phyloP scores from a whole-genome alignment of 2,113 vertebrate genomes.

The Baryphthengus martii region DNA sequence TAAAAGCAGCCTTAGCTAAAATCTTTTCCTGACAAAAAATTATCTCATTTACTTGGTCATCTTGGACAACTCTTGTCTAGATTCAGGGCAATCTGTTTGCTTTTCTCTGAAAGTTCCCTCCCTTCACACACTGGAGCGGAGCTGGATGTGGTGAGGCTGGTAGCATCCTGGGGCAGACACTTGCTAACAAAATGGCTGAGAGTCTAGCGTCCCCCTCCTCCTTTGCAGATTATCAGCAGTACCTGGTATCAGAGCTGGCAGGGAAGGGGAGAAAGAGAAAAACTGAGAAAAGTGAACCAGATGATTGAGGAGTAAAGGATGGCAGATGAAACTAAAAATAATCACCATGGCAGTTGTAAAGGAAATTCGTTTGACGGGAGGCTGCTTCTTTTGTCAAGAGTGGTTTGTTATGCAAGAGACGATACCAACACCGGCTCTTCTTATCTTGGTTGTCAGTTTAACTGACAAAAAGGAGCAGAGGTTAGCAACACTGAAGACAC shows the following conservation, averaged over 20 bases:
- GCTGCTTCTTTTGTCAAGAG: constrained; percentile 67
- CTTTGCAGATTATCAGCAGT: background rate
- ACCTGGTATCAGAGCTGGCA: background rate
- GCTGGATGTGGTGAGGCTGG: background rate
- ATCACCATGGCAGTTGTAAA: constrained; percentile 58
- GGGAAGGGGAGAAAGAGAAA: background rate
- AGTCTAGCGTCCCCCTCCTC: background rate
- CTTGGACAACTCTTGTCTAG: background rate
- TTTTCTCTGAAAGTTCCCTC: background rate
- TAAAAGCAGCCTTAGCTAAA: background rate
- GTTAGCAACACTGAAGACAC: constrained; percentile 49
- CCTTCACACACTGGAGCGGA: background rate
- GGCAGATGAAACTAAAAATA: constrained; percentile 66
- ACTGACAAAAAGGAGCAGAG: constrained; percentile 67
- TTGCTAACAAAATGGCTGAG: accelerated
- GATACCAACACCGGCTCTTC: constrained; percentile 59
- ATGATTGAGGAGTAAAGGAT: constrained; percentile 54
- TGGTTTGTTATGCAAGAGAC: constrained; percentile 71
- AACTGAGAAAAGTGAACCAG: background rate
- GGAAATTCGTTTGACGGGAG: constrained; percentile 73
- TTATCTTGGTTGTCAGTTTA: constrained; percentile 72
- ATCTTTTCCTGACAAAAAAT: background rate
- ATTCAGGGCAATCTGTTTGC: background rate
- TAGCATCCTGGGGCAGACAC: background rate
- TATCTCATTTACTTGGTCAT: background rate